These are phyloP conservation scores for Morus bassanus DNA, from an alignment of 2,797 vertebrate species.

Conservation along the genomic window DNA sequence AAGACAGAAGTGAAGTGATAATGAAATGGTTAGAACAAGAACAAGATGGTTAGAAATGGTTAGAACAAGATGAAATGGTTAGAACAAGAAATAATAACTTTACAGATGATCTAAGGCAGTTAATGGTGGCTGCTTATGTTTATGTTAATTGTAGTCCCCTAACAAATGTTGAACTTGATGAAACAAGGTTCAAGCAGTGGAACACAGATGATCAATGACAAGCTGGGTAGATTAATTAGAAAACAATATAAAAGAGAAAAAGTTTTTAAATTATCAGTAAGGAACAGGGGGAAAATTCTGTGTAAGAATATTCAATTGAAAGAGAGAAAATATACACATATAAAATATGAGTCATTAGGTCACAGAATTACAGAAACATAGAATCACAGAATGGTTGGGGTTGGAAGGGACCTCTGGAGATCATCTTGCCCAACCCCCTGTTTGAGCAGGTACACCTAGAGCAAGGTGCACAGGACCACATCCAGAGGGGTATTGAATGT, in stretches of 20 bases:
- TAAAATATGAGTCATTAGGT: not conserved
- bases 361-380: too few species aligned
- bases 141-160: not conserved
- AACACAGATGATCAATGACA: not conserved
- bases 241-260: not conserved
- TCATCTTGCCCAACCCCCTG: too few species aligned
- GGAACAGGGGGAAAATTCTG: not conserved
- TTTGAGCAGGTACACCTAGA: too few species aligned
- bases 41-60: not conserved
- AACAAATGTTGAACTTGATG: not conserved
- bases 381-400: too few species aligned
- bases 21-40: not conserved
- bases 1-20: not conserved
- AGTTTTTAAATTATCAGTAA: not conserved
- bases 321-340: not conserved
- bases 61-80: not conserved
- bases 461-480: too few species aligned
- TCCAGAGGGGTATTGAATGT: too few species aligned
- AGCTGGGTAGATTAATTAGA: not conserved
- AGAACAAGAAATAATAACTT: not conserved
- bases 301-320: not conserved
- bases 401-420: too few species aligned
- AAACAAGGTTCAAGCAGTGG: not conserved
- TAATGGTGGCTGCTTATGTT: not conserved
- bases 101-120: not conserved